Conservation (phyloP, 2,113 vertebrate genomes). For the Rhegmatorhina hoffmannsi region DNA sequence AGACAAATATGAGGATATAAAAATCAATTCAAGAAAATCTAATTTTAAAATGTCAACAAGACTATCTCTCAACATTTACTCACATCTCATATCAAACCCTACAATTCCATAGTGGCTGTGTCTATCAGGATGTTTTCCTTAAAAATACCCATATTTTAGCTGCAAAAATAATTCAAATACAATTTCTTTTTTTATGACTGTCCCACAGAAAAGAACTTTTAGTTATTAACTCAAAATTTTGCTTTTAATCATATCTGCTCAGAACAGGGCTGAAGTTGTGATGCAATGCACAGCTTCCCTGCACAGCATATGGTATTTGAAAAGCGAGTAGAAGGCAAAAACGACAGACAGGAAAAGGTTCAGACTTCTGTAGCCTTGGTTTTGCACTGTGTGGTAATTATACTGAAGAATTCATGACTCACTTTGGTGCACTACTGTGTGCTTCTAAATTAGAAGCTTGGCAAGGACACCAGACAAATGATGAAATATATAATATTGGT, state of each 20-base stretch:
- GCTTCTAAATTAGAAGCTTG: conserved; percentile 60
- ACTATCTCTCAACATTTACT: not conserved
- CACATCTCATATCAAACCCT: not conserved
- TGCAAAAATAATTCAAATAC: not conserved
- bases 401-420: conserved; percentile 70
- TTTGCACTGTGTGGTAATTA: conserved; percentile 66
- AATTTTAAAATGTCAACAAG: not conserved
- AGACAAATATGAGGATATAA: not conserved
- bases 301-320: conserved; percentile 4
- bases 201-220: not conserved
- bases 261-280: not conserved
- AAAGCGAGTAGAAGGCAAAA: not conserved
- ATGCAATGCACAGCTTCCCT: not conserved
- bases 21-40: not conserved
- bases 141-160: not conserved
- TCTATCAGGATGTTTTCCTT: not conserved
- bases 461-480: conserved; percentile 57
- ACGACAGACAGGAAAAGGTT: conserved; percentile 67
- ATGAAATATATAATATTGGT: conserved; percentile 60
- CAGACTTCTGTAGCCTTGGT: conserved; percentile 55
- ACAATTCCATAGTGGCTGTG: not conserved
- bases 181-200: not conserved
- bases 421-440: conserved; percentile 59
- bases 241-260: conserved; percentile 1
- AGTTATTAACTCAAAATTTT: not conserved